These are phyloP conservation scores for Amia ocellicauda DNA, from an alignment of 2,113 vertebrate genomes.

Conservation along the genomic window DNA sequence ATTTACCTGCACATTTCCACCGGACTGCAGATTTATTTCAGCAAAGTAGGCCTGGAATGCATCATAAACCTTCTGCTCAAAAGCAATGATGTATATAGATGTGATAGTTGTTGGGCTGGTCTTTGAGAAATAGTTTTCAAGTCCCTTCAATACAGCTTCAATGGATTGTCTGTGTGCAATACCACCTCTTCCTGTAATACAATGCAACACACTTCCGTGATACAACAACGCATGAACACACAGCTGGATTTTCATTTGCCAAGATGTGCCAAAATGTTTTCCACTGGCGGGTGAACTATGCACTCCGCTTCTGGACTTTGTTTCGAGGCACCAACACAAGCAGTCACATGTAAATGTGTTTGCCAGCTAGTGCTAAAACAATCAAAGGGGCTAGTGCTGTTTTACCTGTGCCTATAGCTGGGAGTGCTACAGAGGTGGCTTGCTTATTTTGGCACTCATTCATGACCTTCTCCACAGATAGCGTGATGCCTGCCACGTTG, in stretches of 20 bases:
- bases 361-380: too few species aligned
- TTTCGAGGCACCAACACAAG: too few species aligned
- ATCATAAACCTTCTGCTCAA: slow-evolving; percentile 35
- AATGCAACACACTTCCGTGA: background rate
- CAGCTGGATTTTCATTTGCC: too few species aligned
- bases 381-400: background rate
- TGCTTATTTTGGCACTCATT: slow-evolving; percentile 37
- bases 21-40: slow-evolving; percentile 8
- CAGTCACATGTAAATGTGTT: too few species aligned
- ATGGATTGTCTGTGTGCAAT: slow-evolving; percentile 30
- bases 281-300: too few species aligned
- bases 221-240: too few species aligned
- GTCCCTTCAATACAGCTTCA: slow-evolving; percentile 34
- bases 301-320: too few species aligned
- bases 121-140: slow-evolving; percentile 33
- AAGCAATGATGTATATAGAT: slow-evolving; percentile 31
- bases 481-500: slow-evolving; percentile 28
- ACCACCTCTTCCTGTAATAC: slow-evolving; percentile 35
- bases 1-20: slow-evolving; percentile 24
- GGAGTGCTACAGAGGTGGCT: slow-evolving; percentile 38
- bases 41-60: slow-evolving; percentile 20
- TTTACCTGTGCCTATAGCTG: slow-evolving; percentile 50
- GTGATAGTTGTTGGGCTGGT: slow-evolving; percentile 26
- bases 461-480: slow-evolving; percentile 37
- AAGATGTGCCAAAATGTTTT: too few species aligned